Percentiles rank a stretch among this genome's conserved stretches.
These are phyloP conservation scores for Ylistrum balloti DNA, from an alignment of 1,140 invertebrate species.

Conservation along the genomic window DNA sequence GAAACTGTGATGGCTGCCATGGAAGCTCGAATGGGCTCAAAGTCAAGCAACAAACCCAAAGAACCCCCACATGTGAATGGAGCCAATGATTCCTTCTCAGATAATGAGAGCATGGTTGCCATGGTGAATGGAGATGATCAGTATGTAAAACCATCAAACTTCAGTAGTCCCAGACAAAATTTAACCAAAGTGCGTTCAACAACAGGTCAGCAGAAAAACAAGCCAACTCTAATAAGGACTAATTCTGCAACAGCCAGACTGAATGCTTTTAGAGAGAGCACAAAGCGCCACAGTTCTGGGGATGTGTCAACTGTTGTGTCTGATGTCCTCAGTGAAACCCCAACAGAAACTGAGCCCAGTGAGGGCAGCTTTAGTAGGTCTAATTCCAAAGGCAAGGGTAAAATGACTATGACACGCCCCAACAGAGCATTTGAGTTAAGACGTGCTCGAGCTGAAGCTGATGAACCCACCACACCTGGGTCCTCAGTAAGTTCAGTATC, in stretches of 20 bases:
- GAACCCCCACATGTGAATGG: constrained; percentile 48
- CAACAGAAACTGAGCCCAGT: constrained; percentile 55
- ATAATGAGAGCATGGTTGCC: constrained; percentile 75
- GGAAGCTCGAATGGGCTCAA: constrained; percentile 81
- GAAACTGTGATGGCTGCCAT: constrained; percentile 84
- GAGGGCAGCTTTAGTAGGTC: constrained; percentile 64
- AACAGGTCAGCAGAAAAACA: constrained; percentile 63
- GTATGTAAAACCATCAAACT: constrained; percentile 71
- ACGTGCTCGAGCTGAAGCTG: constrained; percentile 79
- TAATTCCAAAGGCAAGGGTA: constrained; percentile 76
- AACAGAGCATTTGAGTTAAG: constrained; percentile 83
- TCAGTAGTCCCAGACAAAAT: constrained; percentile 75
- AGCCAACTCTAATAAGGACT: constrained; percentile 58
- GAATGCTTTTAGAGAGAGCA: constrained; percentile 59
- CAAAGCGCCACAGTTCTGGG: constrained; percentile 54
- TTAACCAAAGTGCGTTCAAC: constrained; percentile 65
- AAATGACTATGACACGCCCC: constrained; percentile 80
- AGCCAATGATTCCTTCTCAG: constrained; percentile 61
- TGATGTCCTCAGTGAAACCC: constrained; percentile 73
- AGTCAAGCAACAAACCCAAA: constrained; percentile 45
- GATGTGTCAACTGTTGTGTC: constrained; percentile 69
- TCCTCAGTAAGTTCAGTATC: constrained; percentile 55
- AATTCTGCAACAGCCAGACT: constrained; percentile 62
- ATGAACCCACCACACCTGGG: constrained; percentile 67
- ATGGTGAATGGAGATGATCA: constrained; percentile 77